Conservation (phyloP, 2,797 vertebrate genomes). For the Pipistrellus nathusii region DNA sequence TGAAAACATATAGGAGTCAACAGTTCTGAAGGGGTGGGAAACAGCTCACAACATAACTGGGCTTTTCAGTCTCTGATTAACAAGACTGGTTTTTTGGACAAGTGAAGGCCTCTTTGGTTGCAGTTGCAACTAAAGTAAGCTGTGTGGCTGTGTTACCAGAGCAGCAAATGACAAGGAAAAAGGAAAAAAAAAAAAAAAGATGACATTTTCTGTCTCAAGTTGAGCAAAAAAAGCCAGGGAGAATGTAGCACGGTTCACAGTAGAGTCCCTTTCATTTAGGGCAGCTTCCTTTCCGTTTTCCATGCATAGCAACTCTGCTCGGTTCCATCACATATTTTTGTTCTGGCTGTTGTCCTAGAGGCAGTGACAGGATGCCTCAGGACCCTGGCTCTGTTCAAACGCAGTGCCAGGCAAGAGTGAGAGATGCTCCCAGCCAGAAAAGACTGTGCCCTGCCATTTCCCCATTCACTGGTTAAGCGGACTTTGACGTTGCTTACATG, state of each 20-base stretch:
- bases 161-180: constrained; percentile 66
- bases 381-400: constrained; percentile 47
- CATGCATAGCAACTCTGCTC: constrained; percentile 72
- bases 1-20: constrained; percentile 75
- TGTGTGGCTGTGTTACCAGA: constrained; percentile 73
- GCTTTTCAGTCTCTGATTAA: constrained; percentile 75
- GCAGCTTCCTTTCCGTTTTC: constrained; percentile 67
- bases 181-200: constrained; percentile 54
- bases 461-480: constrained; percentile 38
- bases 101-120: constrained; percentile 74
- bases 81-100: constrained; percentile 74
- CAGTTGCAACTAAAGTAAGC: constrained; percentile 70
- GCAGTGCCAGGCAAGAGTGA: neutral
- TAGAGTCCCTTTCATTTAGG: constrained; percentile 65
- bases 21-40: constrained; percentile 61
- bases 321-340: constrained; percentile 76
- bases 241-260: constrained; percentile 77
- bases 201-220: constrained; percentile 79
- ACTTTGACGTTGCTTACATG: neutral
- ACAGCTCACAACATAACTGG: constrained; percentile 69
- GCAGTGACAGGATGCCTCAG: constrained; percentile 29
- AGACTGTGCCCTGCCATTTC: neutral
- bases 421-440: neutral
- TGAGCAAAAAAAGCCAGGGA: constrained; percentile 73
- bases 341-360: constrained; percentile 55